A percentile compares a stretch with the other conserved stretches of the same genome.
These are phyloP conservation scores for Eustalomyia histrio DNA, from an alignment of 2,888 invertebrate species.

Conservation along the genomic window DNA sequence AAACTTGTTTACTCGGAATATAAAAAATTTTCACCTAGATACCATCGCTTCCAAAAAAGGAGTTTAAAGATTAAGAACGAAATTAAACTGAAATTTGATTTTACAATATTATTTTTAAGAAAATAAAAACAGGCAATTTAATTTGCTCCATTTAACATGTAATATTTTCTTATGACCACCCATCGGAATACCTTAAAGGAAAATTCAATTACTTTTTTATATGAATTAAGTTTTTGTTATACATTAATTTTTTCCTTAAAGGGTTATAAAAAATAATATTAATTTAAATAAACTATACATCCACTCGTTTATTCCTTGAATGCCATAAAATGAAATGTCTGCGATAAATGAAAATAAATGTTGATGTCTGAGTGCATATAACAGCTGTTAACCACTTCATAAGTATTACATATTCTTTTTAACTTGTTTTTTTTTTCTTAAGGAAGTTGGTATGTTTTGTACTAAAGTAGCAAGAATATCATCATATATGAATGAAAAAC, in stretches of 20 bases:
- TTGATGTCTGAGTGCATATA: slow-evolving; percentile 30
- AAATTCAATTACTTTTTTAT: too few species aligned
- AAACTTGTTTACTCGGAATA: too few species aligned
- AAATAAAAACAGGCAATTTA: too few species aligned
- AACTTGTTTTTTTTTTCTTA: background rate
- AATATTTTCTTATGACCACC: too few species aligned
- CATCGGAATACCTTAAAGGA: too few species aligned
- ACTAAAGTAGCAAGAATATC: background rate
- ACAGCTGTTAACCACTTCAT: slow-evolving; percentile 35
- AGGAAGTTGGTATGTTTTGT: background rate
- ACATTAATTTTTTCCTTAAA: background rate
- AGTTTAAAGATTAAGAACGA: too few species aligned
- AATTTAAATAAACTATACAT: background rate
- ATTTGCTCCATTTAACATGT: too few species aligned
- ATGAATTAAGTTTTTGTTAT: too few species aligned
- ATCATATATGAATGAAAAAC: background rate
- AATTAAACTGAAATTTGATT: too few species aligned
- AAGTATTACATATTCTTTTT: background rate
- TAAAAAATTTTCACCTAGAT: too few species aligned
- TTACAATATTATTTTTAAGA: too few species aligned
- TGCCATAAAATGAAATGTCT: slow-evolving; percentile 19
- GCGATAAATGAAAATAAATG: slow-evolving; percentile 31
- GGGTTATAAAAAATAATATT: background rate
- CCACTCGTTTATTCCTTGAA: background rate
- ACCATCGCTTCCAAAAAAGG: too few species aligned